Conservation (phyloP, 2,113 vertebrate species). For the Macroglossus sobrinus region DNA sequence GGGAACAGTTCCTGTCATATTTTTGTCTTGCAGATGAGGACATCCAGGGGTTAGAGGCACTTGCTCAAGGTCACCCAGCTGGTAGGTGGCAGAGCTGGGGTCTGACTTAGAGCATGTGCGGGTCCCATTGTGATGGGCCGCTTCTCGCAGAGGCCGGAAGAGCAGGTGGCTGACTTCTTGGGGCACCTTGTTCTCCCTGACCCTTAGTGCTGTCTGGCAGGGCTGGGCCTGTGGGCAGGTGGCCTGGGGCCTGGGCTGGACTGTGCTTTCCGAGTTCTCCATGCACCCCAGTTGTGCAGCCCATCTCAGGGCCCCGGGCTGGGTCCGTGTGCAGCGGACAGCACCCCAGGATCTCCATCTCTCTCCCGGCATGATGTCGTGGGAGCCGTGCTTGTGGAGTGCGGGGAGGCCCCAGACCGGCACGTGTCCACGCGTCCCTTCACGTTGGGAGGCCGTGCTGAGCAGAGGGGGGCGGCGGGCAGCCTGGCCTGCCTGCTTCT, state of each 20-base stretch:
- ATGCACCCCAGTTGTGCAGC: rapidly evolving
- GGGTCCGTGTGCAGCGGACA: background rate
- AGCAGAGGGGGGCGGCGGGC: rapidly evolving
- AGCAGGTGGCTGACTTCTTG: background rate
- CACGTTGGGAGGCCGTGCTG: background rate
- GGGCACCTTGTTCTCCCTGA: background rate
- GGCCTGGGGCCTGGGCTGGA: background rate
- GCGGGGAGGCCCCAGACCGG: background rate
- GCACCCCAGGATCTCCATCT: background rate
- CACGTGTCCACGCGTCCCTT: rapidly evolving
- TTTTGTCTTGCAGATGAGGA: background rate
- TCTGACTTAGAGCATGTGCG: background rate
- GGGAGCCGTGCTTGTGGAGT: too few species aligned
- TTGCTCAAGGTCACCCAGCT: background rate
- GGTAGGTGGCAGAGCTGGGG: background rate
- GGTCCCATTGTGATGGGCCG: background rate
- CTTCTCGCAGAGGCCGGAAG: background rate
- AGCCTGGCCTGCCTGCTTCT: background rate
- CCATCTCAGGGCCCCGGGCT: background rate
- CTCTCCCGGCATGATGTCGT: too few species aligned
- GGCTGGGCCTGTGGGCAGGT: background rate
- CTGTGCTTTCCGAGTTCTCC: too few species aligned
- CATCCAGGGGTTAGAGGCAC: background rate
- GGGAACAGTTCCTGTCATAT: background rate
- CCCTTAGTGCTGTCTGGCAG: background rate